Evolutionary conservation across 2,888 invertebrate species (phyloP), one percentile per base, ranked within the genome.

Genomic region (Ametastegia equiseti): DNA sequence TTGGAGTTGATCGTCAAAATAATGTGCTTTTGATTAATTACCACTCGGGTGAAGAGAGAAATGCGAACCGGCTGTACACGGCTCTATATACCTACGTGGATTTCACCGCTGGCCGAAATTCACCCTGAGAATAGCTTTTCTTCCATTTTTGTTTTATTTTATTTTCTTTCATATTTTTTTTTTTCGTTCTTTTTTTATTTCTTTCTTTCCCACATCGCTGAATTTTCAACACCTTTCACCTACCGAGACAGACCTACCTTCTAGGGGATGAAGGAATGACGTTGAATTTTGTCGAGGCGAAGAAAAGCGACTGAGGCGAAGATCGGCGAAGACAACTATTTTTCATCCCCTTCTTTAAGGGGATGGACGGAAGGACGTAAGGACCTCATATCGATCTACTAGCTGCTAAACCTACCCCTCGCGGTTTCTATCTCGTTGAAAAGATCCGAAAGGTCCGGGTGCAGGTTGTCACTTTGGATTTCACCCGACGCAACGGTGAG

Each of bases 1-100:
- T 9, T 27, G 3, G 36, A 54, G 50, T 75, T 75, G 71, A 75
- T 54, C 50, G 75, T 75, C 54, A 36, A 50, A 39, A 67, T 67
- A 67, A 67, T 60, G 15, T 67, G 50, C 15, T 54, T 50, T 75
- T 75, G 75, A 75, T 75, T 75, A 75, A 75, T 75, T 75, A 75
- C 67, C 45, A 45, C 33, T 19, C 4, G 27, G n/a, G 13, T 36
- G n/a, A n/a, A n/a, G n/a, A n/a, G 11, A 54, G 54, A 9, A 54
- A 54, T 23, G 54, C 19, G 19, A 19, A 9, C 2, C 23, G 54
- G 54, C 0, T 47, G n/a, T 47, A 47, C 6, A 7, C n/a, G n/a
- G n/a, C 54, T 54, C 7, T 9, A 3, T 9, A 54, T 39, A 67
- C 65, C 19, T 39, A 15, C 19, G 36, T n/a, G n/a, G n/a, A n/a